These are phyloP conservation scores for Sardinella longiceps DNA, from an alignment of 2,797 vertebrate species.

Conservation along the genomic window DNA sequence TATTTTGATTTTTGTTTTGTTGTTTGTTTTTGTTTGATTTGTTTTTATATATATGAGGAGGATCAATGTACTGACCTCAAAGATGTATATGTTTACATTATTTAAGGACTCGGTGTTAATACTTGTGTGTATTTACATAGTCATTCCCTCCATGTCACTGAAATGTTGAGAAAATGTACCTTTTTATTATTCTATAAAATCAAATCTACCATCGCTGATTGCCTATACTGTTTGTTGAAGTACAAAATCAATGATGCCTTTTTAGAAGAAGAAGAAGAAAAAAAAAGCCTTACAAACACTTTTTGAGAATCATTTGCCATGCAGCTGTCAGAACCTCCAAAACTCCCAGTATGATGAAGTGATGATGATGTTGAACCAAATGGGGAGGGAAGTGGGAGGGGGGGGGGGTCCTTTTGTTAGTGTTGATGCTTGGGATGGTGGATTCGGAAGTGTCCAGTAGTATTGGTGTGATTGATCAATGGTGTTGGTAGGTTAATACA, in stretches of 20 bases:
- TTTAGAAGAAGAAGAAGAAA: conserved; percentile 26
- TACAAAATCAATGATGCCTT: conserved; percentile 74
- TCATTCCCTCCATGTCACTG: conserved; percentile 84
- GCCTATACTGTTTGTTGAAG: conserved; percentile 69
- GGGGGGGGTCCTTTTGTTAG: conserved; percentile 39
- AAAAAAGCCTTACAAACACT: conserved; percentile 70
- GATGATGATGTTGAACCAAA: conserved; percentile 52
- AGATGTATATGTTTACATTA: conserved; percentile 99
- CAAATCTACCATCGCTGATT: conserved; percentile 45
- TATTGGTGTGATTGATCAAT: neutral
- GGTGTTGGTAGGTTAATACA: conserved; percentile 7
- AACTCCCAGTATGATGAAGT: conserved; percentile 18
- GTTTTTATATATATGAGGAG: conserved; percentile 76
- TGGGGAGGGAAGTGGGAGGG: too few species aligned
- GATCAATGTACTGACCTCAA: conserved; percentile 92
- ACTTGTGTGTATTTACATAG: conserved; percentile 93
- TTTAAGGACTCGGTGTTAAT: conserved; percentile 97
- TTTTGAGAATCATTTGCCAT: conserved; percentile 51
- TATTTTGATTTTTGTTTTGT: conserved; percentile 46
- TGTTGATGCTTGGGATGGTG: neutral
- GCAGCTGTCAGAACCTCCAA: conserved; percentile 55
- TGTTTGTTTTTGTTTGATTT: conserved; percentile 48
- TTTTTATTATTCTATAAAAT: conserved; percentile 62
- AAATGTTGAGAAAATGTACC: conserved; percentile 69
- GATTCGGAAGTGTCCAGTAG: neutral